Evolutionary conservation across 2,113 vertebrate species (phyloP), one percentile per base, ranked within the genome.

Genomic region (Megaleporinus macrocephalus): DNA sequence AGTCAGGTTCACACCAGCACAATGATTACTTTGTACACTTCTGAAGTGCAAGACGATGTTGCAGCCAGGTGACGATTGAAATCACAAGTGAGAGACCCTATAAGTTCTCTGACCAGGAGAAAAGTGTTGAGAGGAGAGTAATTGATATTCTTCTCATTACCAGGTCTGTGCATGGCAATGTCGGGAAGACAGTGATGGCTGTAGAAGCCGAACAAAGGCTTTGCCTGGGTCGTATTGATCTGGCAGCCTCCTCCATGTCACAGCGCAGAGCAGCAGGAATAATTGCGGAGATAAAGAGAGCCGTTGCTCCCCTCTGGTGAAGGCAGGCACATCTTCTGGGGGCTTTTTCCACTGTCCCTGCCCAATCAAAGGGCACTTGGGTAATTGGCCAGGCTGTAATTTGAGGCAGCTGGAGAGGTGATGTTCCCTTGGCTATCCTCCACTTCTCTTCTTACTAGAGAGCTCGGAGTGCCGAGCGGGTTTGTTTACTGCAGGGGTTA

Each of bases 141-240:
- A 86, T 81, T 80, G 78, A 81, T 66, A 80, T 80, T 66, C 73
- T 59, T 22, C 66, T 59, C 49, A 20, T 80, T 82, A 68, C 68
- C 69, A 33, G 10, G 55, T 69, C 55, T 70, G 59, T 72, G 68
- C 70, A 83, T 73, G 73, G 65, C 61, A 57, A 63, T 77, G 57
- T 66, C 33, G 66, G 62, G 22, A 33, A 74, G 41, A 44, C 44
- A 51, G 59, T 26, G 70, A 41, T 74, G 71, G 44, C 57, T 70
- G 79, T 20, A 78, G 24, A 44, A 51, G 24, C 49, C 41, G 71
- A 78, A 82, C 82, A 84, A 81, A 83, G 75, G 69, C 65, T 12
- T 13, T 1, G 30, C 53, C 18, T 33, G 24, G 63, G 13, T 36
- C 63, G 3, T 79, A 82, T 84, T 61, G 75, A 86, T 83, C 70